Percentiles rank a stretch among this genome's conserved stretches.
Evolutionary conservation across 2,113 vertebrate species (phyloP).

Genomic region (Abramis brama): DNA sequence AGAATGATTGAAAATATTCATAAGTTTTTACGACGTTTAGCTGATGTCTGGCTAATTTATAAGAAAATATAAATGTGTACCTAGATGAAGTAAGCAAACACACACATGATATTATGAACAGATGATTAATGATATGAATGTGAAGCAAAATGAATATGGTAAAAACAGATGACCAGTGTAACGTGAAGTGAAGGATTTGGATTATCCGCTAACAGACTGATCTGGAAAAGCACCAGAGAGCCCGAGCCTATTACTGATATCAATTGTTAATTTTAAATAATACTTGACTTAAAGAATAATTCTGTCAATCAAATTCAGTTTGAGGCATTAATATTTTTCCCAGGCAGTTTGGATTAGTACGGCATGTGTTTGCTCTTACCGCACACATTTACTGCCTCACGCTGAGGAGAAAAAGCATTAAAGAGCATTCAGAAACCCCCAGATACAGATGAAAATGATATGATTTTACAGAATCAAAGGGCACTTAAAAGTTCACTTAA

Average conservation of each 20-base stretch:
- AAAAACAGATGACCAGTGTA: neutral
- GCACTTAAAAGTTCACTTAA: neutral
- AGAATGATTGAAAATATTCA: neutral
- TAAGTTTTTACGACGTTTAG: neutral
- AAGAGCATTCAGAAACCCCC: constrained; percentile 49
- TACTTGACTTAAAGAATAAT: neutral
- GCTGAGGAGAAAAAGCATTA: constrained; percentile 57
- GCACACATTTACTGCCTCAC: constrained; percentile 50
- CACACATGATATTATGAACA: neutral
- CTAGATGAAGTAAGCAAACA: constrained; percentile 5
- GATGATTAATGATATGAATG: constrained; percentile 20
- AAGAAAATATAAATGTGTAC: neutral
- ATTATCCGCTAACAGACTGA: constrained; percentile 28
- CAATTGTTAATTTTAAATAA: neutral
- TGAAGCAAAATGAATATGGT: neutral
- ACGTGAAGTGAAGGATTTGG: neutral
- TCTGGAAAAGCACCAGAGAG: neutral
- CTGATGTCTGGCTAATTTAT: constrained; percentile 7
- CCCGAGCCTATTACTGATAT: neutral
- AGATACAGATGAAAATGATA: neutral
- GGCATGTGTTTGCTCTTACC: constrained; percentile 62
- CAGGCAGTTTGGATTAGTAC: constrained; percentile 46
- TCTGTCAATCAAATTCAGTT: neutral
- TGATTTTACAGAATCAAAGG: neutral
- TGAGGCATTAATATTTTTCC: constrained; percentile 52